Evolutionary conservation across 2,888 invertebrate species (phyloP).

Genomic region (Brachycybe producta): DNA sequence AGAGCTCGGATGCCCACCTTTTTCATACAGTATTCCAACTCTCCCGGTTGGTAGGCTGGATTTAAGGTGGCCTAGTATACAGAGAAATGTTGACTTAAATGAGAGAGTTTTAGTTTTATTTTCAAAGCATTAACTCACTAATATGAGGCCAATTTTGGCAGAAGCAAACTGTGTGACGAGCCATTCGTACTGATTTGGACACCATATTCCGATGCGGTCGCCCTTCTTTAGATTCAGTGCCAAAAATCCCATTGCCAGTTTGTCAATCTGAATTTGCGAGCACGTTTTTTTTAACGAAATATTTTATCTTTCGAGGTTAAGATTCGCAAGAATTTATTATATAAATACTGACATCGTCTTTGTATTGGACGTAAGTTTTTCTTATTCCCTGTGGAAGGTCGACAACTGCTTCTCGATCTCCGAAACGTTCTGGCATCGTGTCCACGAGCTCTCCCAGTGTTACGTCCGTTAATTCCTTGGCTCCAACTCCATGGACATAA

Average conservation of each 20-base stretch:
- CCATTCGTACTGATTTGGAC: conserved; percentile 67
- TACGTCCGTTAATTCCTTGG: conserved; percentile 39
- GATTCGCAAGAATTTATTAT: too few species aligned
- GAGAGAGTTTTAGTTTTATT: neutral
- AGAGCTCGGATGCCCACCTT: conserved; percentile 6
- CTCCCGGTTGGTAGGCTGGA: conserved; percentile 53
- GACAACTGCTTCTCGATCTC: conserved; percentile 45
- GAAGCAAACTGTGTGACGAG: conserved; percentile 54
- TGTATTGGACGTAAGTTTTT: conserved; percentile 41
- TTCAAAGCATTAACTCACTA: conserved; percentile 38
- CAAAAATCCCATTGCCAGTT: conserved; percentile 55
- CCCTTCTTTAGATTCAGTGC: conserved; percentile 53
- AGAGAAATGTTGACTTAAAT: neutral
- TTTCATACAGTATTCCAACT: conserved; percentile 33
- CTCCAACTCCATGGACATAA: conserved; percentile 28
- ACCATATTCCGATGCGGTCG: conserved; percentile 65
- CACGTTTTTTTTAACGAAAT: too few species aligned
- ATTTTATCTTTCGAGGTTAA: neutral
- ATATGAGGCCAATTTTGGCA: conserved; percentile 54
- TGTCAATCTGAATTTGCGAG: conserved; percentile 49
- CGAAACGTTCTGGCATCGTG: conserved; percentile 40
- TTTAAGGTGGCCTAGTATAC: conserved; percentile 56
- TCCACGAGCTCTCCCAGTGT: conserved; percentile 48
- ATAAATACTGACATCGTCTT: conserved; percentile 32
- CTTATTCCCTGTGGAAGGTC: conserved; percentile 42